Base-by-base conservation (phyloP, 2,113 vertebrate genomes). In the Hipposideros armiger region DNA sequence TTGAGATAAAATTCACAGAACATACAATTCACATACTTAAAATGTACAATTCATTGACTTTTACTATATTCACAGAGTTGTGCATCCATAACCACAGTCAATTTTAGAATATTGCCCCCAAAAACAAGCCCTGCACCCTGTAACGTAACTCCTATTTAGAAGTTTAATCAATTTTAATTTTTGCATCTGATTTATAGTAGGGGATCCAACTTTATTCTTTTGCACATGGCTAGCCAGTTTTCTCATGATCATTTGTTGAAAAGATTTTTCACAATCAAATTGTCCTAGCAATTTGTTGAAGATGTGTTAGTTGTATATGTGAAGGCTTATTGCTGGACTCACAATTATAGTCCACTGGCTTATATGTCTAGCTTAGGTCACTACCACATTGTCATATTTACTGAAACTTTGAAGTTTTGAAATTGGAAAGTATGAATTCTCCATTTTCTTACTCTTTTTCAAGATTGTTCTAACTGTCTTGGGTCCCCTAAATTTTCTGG, bases 371-470 rank as follows among this genome's bases (percentile, higher is more conserved):
- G n/a, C 50, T 67, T 58, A 54, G 36, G 56, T 42, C 36, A 50
- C 32, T 42, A 28, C 42, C 26, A 47, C 42, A 70, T 22, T 69
- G 30, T 47, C 67, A 56, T 87, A 19, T 42, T 91, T 82, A 82
- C 32, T 94, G 32, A 70, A 88, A 83, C 62, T 76, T 60, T 83
- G 15, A 36, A 74, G 30, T 50, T 94, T 76, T 87, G 24, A 70
- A 87, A 52, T 26, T 77, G n/a, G 15, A 1, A 74, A 50, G 45
- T 82, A 28, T 91, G 52, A 76, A 22, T 40, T 87, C 52, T 87
- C 30, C 30, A 67, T 62, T 82, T 69, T 40, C 47, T 42, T 74
- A 13, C 5, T 82, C 9, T 78, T 95, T 72, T 87, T 73, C 9
- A 85, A 89, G 26, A 50, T 80, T 72, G 11, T 73, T 40, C 7